A percentile compares a stretch with the other conserved stretches of the same genome.
These are phyloP conservation scores for Anableps anableps DNA, from an alignment of 2,797 vertebrate genomes.

Conservation along the genomic window DNA sequence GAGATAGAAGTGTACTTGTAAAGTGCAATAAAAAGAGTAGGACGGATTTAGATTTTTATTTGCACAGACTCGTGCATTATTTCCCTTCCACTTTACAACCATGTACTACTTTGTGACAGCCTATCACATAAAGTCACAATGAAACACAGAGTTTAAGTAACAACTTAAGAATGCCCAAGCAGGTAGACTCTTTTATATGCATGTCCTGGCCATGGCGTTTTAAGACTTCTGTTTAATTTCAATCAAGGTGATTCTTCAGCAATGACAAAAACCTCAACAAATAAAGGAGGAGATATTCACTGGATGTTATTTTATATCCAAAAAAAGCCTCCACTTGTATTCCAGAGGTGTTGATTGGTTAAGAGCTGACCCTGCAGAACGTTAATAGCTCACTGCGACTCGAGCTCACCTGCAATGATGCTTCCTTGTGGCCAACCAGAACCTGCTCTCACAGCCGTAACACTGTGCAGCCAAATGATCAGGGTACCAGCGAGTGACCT, in stretches of 20 bases:
- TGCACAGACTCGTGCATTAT: background rate
- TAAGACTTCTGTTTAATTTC: background rate
- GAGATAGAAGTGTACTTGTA: background rate
- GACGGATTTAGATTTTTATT: background rate
- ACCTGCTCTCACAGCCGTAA: constrained; percentile 94
- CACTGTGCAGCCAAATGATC: constrained; percentile 96
- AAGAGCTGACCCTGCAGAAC: background rate
- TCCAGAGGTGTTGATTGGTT: background rate
- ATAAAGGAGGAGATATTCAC: background rate
- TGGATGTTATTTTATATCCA: background rate
- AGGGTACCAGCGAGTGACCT: constrained; percentile 98
- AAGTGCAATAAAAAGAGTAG: background rate
- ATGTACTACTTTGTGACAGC: background rate
- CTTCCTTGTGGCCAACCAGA: constrained; percentile 95
- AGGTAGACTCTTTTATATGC: background rate
- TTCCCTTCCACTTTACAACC: background rate
- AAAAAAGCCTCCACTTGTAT: too few species aligned
- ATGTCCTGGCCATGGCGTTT: background rate
- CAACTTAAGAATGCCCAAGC: background rate
- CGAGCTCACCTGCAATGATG: constrained; percentile 94
- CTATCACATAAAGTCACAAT: background rate
- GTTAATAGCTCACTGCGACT: background rate
- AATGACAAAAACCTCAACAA: background rate
- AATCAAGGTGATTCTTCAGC: background rate
- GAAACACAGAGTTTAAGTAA: background rate